Evolutionary conservation across 2,888 invertebrate species (phyloP).

Genomic region (Xestia xanthographa): DNA sequence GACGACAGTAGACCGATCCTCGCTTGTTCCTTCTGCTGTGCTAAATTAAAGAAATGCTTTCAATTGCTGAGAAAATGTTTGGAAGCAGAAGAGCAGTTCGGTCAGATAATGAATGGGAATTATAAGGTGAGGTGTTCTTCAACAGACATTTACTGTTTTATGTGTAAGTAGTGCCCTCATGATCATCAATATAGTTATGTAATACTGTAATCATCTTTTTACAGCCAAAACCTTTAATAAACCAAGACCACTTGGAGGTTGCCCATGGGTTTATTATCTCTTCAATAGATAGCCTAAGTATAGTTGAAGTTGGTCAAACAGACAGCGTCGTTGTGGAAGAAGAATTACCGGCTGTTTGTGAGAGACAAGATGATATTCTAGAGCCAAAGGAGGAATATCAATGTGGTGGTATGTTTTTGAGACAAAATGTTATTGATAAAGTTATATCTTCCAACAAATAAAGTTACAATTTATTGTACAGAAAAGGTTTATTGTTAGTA

Average conservation of each 20-base stretch:
- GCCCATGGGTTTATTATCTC: background rate
- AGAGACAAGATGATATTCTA: background rate
- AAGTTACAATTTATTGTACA: background rate
- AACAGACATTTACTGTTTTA: background rate
- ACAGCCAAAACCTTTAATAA: constrained; percentile 3
- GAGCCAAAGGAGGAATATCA: background rate
- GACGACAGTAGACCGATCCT: background rate
- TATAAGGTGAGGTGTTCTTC: background rate
- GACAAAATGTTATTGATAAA: background rate
- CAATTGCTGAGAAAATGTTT: background rate
- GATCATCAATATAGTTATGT: background rate
- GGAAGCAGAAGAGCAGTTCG: background rate
- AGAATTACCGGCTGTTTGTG: background rate
- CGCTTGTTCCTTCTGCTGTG: background rate
- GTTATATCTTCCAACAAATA: background rate
- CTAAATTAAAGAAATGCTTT: background rate
- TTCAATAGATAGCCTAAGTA: background rate
- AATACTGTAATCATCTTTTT: background rate
- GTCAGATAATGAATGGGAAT: background rate
- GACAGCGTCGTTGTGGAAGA: background rate
- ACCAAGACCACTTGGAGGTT: background rate
- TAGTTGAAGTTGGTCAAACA: background rate
- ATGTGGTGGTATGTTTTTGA: background rate
- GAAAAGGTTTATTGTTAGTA: background rate
- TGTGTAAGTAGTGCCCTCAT: background rate